phyloP scores from a whole-genome alignment of 2,113 vertebrate genomes.

The Herpailurus yagouaroundi region DNA sequence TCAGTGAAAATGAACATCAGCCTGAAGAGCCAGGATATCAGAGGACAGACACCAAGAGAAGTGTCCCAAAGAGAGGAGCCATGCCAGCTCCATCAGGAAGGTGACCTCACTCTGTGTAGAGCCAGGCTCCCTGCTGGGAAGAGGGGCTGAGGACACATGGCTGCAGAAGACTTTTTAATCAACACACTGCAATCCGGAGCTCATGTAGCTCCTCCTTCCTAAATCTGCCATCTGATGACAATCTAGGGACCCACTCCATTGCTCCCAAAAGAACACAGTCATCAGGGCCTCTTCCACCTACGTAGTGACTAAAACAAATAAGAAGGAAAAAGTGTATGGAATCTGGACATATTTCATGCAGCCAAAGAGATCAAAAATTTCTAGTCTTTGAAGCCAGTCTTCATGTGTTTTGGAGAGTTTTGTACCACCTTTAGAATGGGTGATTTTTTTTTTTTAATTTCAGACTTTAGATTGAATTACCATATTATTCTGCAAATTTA shows the following conservation, averaged over 20 bases:
- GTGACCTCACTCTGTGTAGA: background rate
- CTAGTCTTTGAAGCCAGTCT: background rate
- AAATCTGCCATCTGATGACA: background rate
- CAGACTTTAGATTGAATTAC: constrained; percentile 5
- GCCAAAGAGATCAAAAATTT: background rate
- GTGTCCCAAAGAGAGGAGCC: background rate
- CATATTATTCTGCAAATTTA: background rate
- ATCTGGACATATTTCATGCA: background rate
- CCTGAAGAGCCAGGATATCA: background rate
- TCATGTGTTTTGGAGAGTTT: background rate
- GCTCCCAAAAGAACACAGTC: background rate
- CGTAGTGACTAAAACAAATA: background rate
- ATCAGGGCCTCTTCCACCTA: background rate
- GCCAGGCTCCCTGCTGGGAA: background rate
- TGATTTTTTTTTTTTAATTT: background rate
- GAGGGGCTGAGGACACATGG: background rate
- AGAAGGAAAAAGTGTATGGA: background rate
- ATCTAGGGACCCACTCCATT: background rate
- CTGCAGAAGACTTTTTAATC: background rate
- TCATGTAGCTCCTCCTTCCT: background rate
- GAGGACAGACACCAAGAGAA: background rate
- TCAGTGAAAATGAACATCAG: background rate
- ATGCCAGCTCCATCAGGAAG: background rate
- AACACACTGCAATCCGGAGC: background rate
- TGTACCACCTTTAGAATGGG: background rate